These are phyloP conservation scores for Bombylius major DNA, from an alignment of 2,888 invertebrate genomes.

Conservation along the genomic window DNA sequence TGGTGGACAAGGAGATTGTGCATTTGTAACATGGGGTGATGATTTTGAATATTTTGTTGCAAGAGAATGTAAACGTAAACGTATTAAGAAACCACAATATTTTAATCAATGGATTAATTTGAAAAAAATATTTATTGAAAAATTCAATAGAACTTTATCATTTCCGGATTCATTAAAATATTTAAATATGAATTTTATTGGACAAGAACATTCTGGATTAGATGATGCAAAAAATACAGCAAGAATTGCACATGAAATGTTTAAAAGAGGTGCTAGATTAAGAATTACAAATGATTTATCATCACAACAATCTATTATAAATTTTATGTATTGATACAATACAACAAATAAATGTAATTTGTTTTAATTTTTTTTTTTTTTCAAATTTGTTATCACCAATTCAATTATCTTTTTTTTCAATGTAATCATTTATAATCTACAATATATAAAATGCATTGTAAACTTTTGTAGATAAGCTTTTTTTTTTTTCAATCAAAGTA, in stretches of 20 bases:
- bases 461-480: too few relatives aligned
- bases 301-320: too few relatives aligned
- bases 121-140: neutral
- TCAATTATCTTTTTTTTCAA: too few relatives aligned
- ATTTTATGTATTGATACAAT: too few relatives aligned
- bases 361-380: too few relatives aligned
- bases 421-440: too few relatives aligned
- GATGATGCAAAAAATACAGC: neutral
- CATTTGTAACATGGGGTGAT: neutral
- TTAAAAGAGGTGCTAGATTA: constrained; percentile 40
- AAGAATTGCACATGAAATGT: neutral
- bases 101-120: neutral
- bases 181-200: neutral
- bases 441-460: too few relatives aligned
- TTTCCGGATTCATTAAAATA: neutral
- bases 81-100: neutral
- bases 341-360: too few relatives aligned
- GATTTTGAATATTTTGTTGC: neutral
- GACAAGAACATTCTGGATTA: neutral
- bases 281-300: constrained; percentile 33
- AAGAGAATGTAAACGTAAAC: neutral
- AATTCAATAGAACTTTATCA: neutral
- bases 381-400: too few relatives aligned
- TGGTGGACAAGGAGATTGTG: constrained; percentile 19
- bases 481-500: too few relatives aligned